Percentiles rank a stretch among this genome's conserved stretches.
Evolutionary conservation across 2,797 vertebrate genomes (phyloP).

Genomic region (Gymnopithys bicolor): DNA sequence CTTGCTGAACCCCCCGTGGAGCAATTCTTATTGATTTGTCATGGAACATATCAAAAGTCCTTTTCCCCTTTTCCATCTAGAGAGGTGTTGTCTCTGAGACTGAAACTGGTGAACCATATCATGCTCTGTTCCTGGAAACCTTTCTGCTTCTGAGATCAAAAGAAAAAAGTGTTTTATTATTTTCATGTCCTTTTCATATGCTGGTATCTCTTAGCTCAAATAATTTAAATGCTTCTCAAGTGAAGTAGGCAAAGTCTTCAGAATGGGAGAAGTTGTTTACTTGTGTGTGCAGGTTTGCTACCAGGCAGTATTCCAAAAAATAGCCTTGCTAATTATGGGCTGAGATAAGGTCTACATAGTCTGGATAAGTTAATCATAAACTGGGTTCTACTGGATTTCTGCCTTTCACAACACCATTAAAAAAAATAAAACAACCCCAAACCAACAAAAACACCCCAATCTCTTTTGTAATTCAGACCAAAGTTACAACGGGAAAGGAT

Average conservation of each 20-base stretch:
- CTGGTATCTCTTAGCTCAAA: neutral
- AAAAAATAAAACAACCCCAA: neutral
- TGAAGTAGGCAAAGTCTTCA: neutral
- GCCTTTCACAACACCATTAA: neutral
- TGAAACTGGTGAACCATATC: neutral
- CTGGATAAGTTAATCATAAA: slow-evolving; percentile 54
- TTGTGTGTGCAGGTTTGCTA: neutral
- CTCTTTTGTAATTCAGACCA: neutral
- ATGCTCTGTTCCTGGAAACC: neutral
- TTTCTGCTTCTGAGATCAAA: slow-evolving; percentile 42
- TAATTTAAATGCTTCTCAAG: slow-evolving; percentile 15
- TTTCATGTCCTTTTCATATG: slow-evolving; percentile 1
- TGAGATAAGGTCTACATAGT: slow-evolving; percentile 48
- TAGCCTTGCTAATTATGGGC: neutral
- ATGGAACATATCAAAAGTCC: neutral
- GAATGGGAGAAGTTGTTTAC: slow-evolving; percentile 19
- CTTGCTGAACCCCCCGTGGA: neutral
- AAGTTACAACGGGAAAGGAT: neutral
- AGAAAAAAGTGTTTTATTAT: slow-evolving; percentile 13
- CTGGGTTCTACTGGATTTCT: neutral
- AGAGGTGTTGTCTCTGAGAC: neutral
- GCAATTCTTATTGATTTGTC: slow-evolving; percentile 9
- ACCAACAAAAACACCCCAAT: neutral
- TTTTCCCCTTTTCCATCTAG: neutral
- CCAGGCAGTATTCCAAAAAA: neutral